These are phyloP conservation scores for Tachysurus vachellii DNA, from an alignment of 2,113 vertebrate species.

Conservation along the genomic window DNA sequence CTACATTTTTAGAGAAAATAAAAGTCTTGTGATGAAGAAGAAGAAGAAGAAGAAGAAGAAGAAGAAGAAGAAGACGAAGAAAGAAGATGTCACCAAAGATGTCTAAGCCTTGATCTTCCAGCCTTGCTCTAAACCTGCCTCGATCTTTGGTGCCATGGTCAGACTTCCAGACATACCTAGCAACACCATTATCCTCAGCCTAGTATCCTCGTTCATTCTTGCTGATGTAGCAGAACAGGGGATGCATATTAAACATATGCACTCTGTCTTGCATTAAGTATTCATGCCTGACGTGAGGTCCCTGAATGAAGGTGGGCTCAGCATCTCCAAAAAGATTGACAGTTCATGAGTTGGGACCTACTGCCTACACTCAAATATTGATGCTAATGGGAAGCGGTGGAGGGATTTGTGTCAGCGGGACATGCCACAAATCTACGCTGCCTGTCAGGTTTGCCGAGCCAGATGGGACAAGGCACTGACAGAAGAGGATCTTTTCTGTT, in stretches of 20 bases:
- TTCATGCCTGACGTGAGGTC: constrained; percentile 40
- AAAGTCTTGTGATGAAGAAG: not conserved
- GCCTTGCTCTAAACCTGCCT: not conserved
- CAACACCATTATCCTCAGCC: constrained; percentile 18
- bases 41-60: no score
- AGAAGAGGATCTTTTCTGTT: constrained; percentile 30
- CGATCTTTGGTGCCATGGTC: not conserved
- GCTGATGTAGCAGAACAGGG: constrained; percentile 36
- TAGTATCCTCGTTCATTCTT: constrained; percentile 15
- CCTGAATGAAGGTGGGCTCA: constrained; percentile 45
- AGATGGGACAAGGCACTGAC: constrained; percentile 34
- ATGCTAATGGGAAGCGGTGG: constrained; percentile 52
- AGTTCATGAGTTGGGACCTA: constrained; percentile 22
- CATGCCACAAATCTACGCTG: constrained; percentile 20
- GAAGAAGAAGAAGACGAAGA: no score
- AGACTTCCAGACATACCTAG: constrained; percentile 13
- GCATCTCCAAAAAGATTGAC: constrained; percentile 38
- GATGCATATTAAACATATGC: constrained; percentile 41
- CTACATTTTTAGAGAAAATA: not conserved
- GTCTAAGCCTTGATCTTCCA: not conserved
- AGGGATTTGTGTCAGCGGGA: constrained; percentile 51
- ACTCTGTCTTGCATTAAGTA: constrained; percentile 37
- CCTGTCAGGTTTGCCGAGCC: constrained; percentile 44
- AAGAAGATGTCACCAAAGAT: not conserved
- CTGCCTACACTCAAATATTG: constrained; percentile 45